Evolutionary conservation across 1,140 invertebrate species (phyloP).

Genomic region (Chrysoperla carnea): DNA sequence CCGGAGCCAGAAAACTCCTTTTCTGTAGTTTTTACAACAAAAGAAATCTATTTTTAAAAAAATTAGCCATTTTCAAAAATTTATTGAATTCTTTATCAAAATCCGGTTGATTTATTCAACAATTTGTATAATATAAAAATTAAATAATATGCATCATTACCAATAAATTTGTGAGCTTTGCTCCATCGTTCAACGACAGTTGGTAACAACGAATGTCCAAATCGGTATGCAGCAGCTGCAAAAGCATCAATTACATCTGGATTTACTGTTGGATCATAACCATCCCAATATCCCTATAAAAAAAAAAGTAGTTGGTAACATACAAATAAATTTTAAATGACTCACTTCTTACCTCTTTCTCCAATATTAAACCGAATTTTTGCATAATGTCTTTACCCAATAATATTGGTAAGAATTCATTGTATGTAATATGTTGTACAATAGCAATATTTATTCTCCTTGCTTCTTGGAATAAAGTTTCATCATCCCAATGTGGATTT

Average conservation of each 20-base stretch:
- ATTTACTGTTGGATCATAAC: conserved; percentile 69
- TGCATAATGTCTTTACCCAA: conserved; percentile 86
- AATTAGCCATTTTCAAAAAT: too few species aligned
- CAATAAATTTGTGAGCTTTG: conserved; percentile 83
- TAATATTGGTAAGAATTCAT: conserved; percentile 86
- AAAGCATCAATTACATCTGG: conserved; percentile 75
- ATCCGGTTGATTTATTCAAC: too few species aligned
- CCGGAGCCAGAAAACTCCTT: too few species aligned
- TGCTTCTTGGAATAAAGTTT: conserved; percentile 83
- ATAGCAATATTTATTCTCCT: conserved; percentile 76
- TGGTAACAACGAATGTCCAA: conserved; percentile 76
- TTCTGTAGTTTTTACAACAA: too few species aligned
- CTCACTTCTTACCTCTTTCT: conserved; percentile 47
- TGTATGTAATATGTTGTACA: conserved; percentile 86
- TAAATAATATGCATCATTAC: conserved; percentile 25
- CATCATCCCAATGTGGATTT: conserved; percentile 92
- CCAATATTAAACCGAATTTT: conserved; percentile 68
- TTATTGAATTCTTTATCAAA: too few species aligned
- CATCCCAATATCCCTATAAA: conserved; percentile 66
- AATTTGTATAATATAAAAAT: neutral
- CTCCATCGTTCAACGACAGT: conserved; percentile 83
- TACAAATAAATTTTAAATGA: neutral
- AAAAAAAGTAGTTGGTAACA: neutral
- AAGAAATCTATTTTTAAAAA: too few species aligned
- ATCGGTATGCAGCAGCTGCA: conserved; percentile 74